Conservation (phyloP, 2,113 vertebrate genomes). For the Scophthalmus maximus region DNA sequence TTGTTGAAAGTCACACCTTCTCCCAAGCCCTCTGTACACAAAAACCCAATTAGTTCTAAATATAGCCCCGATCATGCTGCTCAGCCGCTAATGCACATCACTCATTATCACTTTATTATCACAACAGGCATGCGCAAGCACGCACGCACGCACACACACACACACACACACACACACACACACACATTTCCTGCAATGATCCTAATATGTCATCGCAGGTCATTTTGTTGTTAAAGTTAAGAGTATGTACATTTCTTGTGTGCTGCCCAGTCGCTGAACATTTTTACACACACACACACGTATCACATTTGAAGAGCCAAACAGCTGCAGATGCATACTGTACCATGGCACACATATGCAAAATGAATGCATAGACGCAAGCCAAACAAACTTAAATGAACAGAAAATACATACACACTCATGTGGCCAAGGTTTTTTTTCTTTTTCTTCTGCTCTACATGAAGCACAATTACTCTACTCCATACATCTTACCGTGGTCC, state of each 20-base stretch:
- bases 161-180: background rate
- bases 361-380: background rate
- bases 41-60: constrained; percentile 63
- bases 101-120: constrained; percentile 68
- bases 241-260: constrained; percentile 54
- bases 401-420: constrained; percentile 22
- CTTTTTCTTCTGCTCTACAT: background rate
- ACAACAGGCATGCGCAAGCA: constrained; percentile 41
- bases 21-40: constrained; percentile 33
- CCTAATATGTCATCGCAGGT: background rate
- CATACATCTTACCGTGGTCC: constrained; percentile 16
- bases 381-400: background rate
- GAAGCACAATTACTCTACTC: constrained; percentile 12
- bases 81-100: constrained; percentile 65
- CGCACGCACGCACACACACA: background rate
- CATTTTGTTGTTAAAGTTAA: constrained; percentile 16
- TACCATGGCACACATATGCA: no score
- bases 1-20: constrained; percentile 66
- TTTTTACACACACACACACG: background rate
- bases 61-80: constrained; percentile 52
- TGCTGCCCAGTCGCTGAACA: background rate
- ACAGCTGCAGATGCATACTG: no score
- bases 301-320: no score
- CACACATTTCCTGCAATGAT: background rate
- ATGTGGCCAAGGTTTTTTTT: background rate